These are phyloP conservation scores for Notothenia rossii DNA, from an alignment of 2,113 vertebrate species.

Conservation along the genomic window DNA sequence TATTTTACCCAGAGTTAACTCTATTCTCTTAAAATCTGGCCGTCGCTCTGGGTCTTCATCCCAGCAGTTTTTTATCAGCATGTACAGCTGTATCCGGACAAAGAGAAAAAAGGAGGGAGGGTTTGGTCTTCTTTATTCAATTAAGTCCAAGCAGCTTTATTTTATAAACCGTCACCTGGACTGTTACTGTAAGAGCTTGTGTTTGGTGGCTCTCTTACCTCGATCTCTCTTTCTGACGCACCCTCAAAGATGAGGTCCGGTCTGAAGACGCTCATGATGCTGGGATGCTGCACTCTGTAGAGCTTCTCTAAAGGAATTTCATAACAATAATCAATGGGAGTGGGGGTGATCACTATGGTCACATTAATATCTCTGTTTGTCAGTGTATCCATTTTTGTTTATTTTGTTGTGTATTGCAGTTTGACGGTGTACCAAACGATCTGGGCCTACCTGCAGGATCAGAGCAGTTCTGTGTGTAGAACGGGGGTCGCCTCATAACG, in stretches of 20 bases:
- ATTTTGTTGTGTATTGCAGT: background rate
- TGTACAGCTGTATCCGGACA: constrained; percentile 82
- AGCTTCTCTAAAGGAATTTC: constrained; percentile 88
- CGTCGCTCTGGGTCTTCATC: constrained; percentile 98
- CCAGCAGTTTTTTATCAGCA: constrained; percentile 94
- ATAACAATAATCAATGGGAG: background rate
- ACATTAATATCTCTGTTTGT: background rate
- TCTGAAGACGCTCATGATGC: constrained; percentile 81
- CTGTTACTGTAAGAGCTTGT: background rate
- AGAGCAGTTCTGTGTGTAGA: constrained; percentile 85
- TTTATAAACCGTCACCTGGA: background rate
- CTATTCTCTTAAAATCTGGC: constrained; percentile 97
- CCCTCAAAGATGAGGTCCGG: constrained; percentile 91
- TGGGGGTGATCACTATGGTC: background rate
- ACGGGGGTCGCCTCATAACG: constrained; percentile 86
- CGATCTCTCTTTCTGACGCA: constrained; percentile 87
- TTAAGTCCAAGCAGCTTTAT: background rate
- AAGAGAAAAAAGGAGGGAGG: background rate
- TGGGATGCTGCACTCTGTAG: constrained; percentile 86
- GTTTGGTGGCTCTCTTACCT: constrained; percentile 82
- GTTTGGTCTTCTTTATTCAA: background rate
- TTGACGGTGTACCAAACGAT: background rate
- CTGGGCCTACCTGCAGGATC: constrained; percentile 69
- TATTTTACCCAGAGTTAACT: constrained; percentile 91
- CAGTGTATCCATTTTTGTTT: background rate